Base-by-base conservation (phyloP, 2,797 vertebrate species). In the Cercopithecus neglectus region DNA sequence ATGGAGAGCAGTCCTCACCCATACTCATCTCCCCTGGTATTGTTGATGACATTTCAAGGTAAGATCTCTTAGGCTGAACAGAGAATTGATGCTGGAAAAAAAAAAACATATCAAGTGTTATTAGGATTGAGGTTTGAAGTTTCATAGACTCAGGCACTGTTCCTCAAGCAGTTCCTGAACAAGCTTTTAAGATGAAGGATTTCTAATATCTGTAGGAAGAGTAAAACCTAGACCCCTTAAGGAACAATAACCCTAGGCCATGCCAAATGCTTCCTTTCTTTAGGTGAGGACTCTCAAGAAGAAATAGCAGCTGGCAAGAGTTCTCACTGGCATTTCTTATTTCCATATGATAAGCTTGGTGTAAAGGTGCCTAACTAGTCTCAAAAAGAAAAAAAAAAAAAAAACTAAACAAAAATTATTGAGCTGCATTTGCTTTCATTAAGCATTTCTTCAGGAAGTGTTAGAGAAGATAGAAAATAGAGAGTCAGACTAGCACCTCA, bases 281-380 rank as follows among this genome's bases (percentile, higher is more conserved):
- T n/a, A 76, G 70, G 41, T 11, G 30, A 30, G 21, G 61, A 44
- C 24, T 59, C 33, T 72, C 1, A 2, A 6, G n/a, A 61, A 83
- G 82, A 92, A 92, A 50, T 44, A 55, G 41, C 96, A 98, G 95
- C 96, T 98, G 97, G 90, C 96, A 78, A 67, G 5, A 11, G 0
- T 5, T 85, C 80, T 96, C 97, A 95, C 4, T 87, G 91, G 36
- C 70, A 46, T 5, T 44, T 86, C 57, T 89, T 87, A 41, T 78
- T 98, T 94, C 84, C 85, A 39, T 88, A 92, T 24, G 59, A 97
- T 89, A 94, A 90, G 48, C 89, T 97, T 98, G 84, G 39, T 96
- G 61, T 91, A 95, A 98, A 98, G 89, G 91, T 81, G 48, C 95
- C 41, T 96, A 82, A 83, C 17, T 95, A 97, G 83, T 59, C 86